Base-by-base conservation (phyloP, 2,888 invertebrate species). In the Caenorhabditis imperialis region DNA sequence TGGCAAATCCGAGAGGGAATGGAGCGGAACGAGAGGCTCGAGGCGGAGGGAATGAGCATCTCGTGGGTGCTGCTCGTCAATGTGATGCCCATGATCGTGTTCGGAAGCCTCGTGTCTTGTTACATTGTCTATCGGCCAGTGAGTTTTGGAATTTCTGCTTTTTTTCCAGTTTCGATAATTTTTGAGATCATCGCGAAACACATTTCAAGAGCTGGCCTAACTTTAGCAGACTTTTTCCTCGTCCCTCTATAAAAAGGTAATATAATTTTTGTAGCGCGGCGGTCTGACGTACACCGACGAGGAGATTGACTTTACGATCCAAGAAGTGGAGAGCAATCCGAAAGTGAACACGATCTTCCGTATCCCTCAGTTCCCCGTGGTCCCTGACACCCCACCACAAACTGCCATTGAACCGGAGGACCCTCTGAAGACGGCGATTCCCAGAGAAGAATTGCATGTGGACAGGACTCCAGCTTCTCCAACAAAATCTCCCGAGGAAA, bases 91-190 rank as follows among this genome's bases (percentile, higher is more conserved):
- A 65, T 72, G 63, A 8, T 65, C 0, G 14, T 60, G 10, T 72
- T 72, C 35, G 63, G 58, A 45, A 33, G 42, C 8, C 30, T 54
- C 40, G 63, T 72, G 23, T 65, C 63, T 0, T 70, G 70, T 40
- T 72, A 65, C 47, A 57, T 72, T 37, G 63, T 65, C 16, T 60
- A 60, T 47, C 72, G 65, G 23, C 72, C 72, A 48, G 72, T 72
- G 0, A 12, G 54, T 7, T 10, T 5, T 6, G 14, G 14, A 10
- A 16, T 14, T 51, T 27, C 16, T 14, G 16, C 20, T n/a, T 33
- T 33, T n/a, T 51, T 51, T 3, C 30, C 14, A n/a, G 23, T 10
- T 33, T n/a, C 33, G 5, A 14, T 14, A 38, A 38, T 22, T 38
- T 40, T 23, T 25, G 25, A 54, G 16, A 40, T 40, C 40, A 5